phyloP scores from a whole-genome alignment of 1,140 invertebrate genomes.

The Drosophila tropicalis region DNA sequence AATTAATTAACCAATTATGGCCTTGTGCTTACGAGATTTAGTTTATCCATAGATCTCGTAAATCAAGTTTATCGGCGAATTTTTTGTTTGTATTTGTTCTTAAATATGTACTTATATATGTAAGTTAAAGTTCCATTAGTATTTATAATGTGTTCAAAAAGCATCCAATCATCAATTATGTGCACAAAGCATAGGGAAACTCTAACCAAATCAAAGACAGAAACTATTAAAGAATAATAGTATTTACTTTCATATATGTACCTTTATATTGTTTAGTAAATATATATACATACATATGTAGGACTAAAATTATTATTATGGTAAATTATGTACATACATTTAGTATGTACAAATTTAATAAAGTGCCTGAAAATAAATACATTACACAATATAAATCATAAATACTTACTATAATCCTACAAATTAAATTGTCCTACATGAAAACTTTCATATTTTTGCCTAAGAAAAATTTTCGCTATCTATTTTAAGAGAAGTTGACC shows the following conservation, averaged over 20 bases:
- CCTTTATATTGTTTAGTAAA: conserved; percentile 23
- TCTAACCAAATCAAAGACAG: conserved; percentile 48
- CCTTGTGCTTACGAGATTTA: conserved; percentile 51
- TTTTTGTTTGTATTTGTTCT: conserved; percentile 43
- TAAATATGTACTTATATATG: conserved; percentile 63
- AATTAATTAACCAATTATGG: conserved; percentile 51
- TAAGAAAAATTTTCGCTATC: no score
- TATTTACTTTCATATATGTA: conserved; percentile 4
- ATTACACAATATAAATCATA: neutral
- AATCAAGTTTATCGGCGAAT: conserved; percentile 37
- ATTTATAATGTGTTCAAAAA: conserved; percentile 52
- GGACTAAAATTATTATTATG: conserved; percentile 35
- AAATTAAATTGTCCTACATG: no score
- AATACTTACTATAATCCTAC: no score
- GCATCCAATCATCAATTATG: conserved; percentile 43
- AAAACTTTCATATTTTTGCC: no score
- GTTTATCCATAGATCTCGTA: conserved; percentile 25
- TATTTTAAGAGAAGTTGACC: no score
- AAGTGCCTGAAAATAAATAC: conserved; percentile 70
- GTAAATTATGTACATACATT: conserved; percentile 46
- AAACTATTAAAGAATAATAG: conserved; percentile 41
- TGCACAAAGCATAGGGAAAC: conserved; percentile 56
- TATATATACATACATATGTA: conserved; percentile 25
- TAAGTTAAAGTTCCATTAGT: conserved; percentile 44
- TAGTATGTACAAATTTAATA: conserved; percentile 70